phyloP scores from a whole-genome alignment of 2,113 vertebrate species.

The Chinchilla lanigera region DNA sequence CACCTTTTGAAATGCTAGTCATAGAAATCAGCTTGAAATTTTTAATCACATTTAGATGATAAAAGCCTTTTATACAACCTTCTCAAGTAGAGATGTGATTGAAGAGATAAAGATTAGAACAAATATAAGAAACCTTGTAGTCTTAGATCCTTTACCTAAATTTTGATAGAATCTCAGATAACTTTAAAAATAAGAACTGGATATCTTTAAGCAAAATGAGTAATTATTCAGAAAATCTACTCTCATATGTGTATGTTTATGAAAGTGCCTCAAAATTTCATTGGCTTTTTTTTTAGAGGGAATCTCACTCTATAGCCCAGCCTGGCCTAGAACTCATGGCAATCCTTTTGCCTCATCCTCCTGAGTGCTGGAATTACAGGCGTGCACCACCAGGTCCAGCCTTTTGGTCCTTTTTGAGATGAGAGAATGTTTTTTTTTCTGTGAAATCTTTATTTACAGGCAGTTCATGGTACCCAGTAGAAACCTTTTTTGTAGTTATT shows the following conservation, averaged over 20 bases:
- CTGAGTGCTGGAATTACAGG: not conserved
- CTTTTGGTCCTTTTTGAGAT: not conserved
- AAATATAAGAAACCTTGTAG: not conserved
- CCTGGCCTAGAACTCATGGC: not conserved
- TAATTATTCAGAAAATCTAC: conserved; percentile 4
- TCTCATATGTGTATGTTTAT: not conserved
- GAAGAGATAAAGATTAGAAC: not conserved
- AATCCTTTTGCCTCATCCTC: not conserved
- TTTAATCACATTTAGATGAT: conserved; percentile 44
- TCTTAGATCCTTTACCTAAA: conserved; percentile 11
- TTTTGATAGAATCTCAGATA: conserved; percentile 21
- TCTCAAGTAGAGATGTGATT: not conserved
- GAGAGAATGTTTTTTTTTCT: not conserved
- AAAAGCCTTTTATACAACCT: not conserved
- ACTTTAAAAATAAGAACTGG: not conserved
- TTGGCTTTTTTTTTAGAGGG: not conserved
- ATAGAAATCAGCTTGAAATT: conserved; percentile 48
- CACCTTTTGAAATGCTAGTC: not conserved
- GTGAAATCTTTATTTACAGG: not conserved
- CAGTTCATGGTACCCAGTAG: not conserved
- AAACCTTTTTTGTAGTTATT: not conserved
- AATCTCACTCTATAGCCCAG: not conserved
- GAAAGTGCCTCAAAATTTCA: not conserved
- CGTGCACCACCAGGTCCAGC: not conserved
- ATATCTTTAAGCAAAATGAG: conserved; percentile 28